phyloP scores from a whole-genome alignment of 2,113 vertebrate genomes.

The Cricetomys ansorgei region DNA sequence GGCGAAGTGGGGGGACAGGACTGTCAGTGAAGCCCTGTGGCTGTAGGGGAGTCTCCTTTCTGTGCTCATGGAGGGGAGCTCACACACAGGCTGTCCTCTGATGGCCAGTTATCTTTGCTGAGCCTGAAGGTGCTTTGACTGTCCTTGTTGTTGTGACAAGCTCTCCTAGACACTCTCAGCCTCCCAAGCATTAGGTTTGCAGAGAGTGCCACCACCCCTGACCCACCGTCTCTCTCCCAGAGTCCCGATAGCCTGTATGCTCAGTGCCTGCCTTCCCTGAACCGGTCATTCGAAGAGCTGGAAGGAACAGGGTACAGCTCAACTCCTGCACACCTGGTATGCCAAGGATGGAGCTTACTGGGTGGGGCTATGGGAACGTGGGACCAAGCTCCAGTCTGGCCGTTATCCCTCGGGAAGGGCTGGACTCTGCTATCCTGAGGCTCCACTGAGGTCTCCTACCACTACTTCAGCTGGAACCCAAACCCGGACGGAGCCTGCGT shows the following conservation, averaged over 20 bases:
- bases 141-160: fast-evolving
- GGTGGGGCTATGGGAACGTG: fast-evolving
- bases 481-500: fast-evolving
- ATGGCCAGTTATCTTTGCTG: neutral
- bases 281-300: neutral
- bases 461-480: neutral
- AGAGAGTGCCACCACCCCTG: neutral
- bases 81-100: fast-evolving
- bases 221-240: neutral
- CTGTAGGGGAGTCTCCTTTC: neutral
- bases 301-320: fast-evolving
- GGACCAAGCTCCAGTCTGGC: neutral
- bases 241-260: neutral
- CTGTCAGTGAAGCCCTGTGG: no score
- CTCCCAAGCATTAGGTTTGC: neutral
- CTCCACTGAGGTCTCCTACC: neutral
- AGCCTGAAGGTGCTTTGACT: neutral
- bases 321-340: fast-evolving
- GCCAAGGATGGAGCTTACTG: fast-evolving
- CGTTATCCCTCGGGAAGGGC: no score
- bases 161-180: neutral
- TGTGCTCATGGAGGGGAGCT: no score
- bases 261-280: neutral
- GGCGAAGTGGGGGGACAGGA: fast-evolving
- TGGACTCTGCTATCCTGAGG: neutral